A percentile compares a stretch with the other conserved stretches of the same genome.
These are phyloP conservation scores for Lycocerus yunnanus DNA, from an alignment of 2,888 invertebrate genomes.

Conservation along the genomic window DNA sequence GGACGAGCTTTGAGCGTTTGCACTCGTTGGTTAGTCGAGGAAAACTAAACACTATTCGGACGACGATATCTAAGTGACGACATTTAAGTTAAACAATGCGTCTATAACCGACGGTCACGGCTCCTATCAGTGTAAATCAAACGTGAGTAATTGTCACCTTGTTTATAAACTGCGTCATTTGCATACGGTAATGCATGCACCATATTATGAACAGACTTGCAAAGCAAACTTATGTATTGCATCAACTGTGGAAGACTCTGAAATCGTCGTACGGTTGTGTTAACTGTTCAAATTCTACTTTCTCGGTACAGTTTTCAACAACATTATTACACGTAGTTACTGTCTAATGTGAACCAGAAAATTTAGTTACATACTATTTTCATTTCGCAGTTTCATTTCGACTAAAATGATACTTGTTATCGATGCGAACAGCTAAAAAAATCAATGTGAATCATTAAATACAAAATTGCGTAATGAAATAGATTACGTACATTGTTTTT, in stretches of 20 bases:
- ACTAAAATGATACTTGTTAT: neutral
- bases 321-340: constrained; percentile 15
- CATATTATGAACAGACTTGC: constrained; percentile 25
- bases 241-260: constrained; percentile 17
- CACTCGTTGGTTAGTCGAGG: constrained; percentile 6
- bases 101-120: constrained; percentile 32
- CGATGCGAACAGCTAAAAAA: neutral
- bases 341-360: constrained; percentile 13
- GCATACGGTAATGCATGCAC: constrained; percentile 33
- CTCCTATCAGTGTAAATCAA: constrained; percentile 32
- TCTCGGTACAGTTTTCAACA: constrained; percentile 25
- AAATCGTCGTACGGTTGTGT: constrained; percentile 24
- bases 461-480: constrained; percentile 4
- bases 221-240: constrained; percentile 15
- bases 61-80: constrained; percentile 27
- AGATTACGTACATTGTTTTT: constrained; percentile 2
- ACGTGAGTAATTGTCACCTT: constrained; percentile 40
- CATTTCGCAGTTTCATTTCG: neutral
- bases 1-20: constrained; percentile 7
- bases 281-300: constrained; percentile 30
- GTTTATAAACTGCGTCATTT: constrained; percentile 41
- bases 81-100: constrained; percentile 30
- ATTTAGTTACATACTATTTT: neutral
- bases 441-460: neutral
- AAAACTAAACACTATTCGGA: constrained; percentile 25